Base-by-base conservation (phyloP, 2,797 vertebrate species). In the Coluber constrictor region DNA sequence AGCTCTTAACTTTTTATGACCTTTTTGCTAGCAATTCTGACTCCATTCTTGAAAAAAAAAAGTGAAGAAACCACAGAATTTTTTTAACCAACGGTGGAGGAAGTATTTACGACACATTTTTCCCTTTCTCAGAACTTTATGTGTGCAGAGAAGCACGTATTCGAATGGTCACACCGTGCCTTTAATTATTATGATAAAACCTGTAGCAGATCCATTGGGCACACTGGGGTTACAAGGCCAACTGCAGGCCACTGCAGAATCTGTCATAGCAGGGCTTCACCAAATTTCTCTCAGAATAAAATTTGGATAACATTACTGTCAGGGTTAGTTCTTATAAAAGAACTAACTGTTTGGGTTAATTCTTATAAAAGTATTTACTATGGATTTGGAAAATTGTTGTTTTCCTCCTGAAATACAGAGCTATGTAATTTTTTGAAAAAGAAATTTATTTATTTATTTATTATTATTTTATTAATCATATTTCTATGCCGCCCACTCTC, bases 141-240 rank as follows among this genome's bases (percentile, higher is more conserved):
- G 43, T 89, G 93, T 93, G 90, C 93, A 91, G 87, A 93, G 59
- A 60, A 91, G 87, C 93, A 93, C 87, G 87, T 93, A 91, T 86
- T 57, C 88, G 32, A 59, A 54, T 29, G 92, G 18, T 74, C 86
- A 54, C 59, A 86, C 90, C 47, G 59, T 86, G 87, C 86, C 70
- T 89, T 93, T 91, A 91, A 93, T 93, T 95, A 60, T 63, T 92
- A 92, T 95, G 93, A 96, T 95, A 96, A 95, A 66, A 74, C 94
- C 94, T 60, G 86, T 92, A 95, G 95, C 61, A 93, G 90, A 96
- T 95, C 92, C 91, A 27, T 96, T 96, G 90, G 93, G 87, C 54
- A 87, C 90, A 90, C 92, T 92, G 47, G 88, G 94, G 95, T 93
- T 93, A 93, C 61, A 51, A 91, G 66, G 89, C 94, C 47, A 96